These are phyloP conservation scores for Teinopalpus imperialis DNA, from an alignment of 2,888 invertebrate species.

Conservation along the genomic window DNA sequence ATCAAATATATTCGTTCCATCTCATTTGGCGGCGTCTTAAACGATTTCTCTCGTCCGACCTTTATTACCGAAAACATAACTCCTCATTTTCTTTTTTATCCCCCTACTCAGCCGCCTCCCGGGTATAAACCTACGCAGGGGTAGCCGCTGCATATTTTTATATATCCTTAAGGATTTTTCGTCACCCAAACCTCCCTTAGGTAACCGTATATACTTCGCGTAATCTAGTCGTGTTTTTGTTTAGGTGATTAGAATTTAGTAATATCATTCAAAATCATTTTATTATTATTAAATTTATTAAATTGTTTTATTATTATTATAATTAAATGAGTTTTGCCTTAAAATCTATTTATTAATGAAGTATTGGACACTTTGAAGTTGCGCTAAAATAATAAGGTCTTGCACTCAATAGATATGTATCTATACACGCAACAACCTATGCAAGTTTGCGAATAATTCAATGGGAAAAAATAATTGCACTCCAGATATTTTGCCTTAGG, in stretches of 20 bases:
- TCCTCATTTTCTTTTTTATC: slow-evolving; percentile 80
- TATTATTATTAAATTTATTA: no score
- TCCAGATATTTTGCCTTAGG: no score
- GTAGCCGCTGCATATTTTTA: slow-evolving; percentile 73
- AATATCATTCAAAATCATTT: no score
- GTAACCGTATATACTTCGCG: slow-evolving; percentile 10
- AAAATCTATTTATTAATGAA: no score
- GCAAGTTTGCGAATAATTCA: no score
- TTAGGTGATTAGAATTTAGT: slow-evolving; percentile 1
- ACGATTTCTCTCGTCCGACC: slow-evolving; percentile 81
- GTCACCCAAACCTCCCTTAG: slow-evolving; percentile 48
- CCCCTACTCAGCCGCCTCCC: slow-evolving; percentile 71
- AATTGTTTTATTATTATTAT: no score
- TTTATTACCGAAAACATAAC: slow-evolving; percentile 82
- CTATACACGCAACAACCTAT: no score
- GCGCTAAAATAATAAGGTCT: no score
- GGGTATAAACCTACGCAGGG: slow-evolving; percentile 63
- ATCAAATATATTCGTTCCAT: slow-evolving; percentile 82
- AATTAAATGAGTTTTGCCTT: no score
- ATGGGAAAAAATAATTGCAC: no score
- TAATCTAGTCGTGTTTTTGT: slow-evolving; percentile 28
- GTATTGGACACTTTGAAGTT: no score
- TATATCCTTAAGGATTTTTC: slow-evolving; percentile 59
- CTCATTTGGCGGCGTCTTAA: slow-evolving; percentile 81
- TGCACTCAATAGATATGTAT: no score